A percentile compares a stretch with the other conserved stretches of the same genome.
Conservation (phyloP, 2,113 vertebrate species). For the Oplegnathus fasciatus region DNA sequence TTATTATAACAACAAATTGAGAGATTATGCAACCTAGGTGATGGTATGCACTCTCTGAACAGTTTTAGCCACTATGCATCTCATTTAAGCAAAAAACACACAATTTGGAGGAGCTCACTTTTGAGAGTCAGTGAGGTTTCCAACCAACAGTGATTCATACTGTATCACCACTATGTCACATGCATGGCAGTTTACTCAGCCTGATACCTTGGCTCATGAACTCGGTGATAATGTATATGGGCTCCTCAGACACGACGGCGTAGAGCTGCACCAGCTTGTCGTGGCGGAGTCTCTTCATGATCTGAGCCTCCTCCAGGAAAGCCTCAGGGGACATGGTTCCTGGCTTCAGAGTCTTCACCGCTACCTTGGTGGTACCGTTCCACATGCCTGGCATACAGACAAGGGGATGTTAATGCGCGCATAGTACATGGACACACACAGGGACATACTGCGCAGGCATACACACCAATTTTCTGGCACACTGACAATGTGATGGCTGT, state of each 20-base stretch:
- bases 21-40: not conserved
- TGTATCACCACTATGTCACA: constrained; percentile 31
- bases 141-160: constrained; percentile 22
- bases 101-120: not conserved
- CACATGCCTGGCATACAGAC: constrained; percentile 89
- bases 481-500: constrained; percentile 17
- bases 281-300: constrained; percentile 97
- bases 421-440: constrained; percentile 16
- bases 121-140: constrained; percentile 8
- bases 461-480: not conserved
- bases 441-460: not conserved
- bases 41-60: not conserved
- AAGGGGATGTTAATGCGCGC: constrained; percentile 35
- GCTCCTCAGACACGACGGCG: constrained; percentile 96
- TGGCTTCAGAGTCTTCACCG: constrained; percentile 96
- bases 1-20: not conserved
- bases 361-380: constrained; percentile 97
- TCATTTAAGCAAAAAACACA: not conserved
- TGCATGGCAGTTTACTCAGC: constrained; percentile 34
- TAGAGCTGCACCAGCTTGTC: constrained; percentile 99
- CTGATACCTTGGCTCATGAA: constrained; percentile 94
- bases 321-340: constrained; percentile 98
- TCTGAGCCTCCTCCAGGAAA: constrained; percentile 98
- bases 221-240: constrained; percentile 98
- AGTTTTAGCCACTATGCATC: not conserved